Conservation (phyloP, 2,888 invertebrate species). For the Papilio demoleus region DNA sequence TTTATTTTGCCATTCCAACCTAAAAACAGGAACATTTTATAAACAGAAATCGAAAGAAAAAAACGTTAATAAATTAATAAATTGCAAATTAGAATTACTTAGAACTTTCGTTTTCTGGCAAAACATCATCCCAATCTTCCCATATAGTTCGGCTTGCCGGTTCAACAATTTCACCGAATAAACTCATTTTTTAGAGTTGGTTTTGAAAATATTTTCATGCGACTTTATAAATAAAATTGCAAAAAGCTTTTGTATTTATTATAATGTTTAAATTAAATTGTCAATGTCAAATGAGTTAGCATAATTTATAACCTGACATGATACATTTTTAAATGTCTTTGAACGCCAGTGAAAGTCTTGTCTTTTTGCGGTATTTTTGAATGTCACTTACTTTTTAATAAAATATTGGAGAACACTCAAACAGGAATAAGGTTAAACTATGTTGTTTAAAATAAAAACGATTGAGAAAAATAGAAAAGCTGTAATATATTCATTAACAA, state of each 20-base stretch:
- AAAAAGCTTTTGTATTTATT: not conserved
- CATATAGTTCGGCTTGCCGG: conserved; percentile 69
- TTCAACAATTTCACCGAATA: conserved; percentile 75
- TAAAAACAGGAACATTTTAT: conserved; percentile 49
- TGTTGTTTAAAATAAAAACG: too few species aligned
- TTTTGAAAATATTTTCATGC: not conserved
- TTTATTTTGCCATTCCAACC: conserved; percentile 61
- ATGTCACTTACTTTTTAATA: too few species aligned
- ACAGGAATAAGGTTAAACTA: too few species aligned
- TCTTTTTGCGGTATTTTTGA: too few species aligned
- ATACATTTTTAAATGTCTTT: not conserved
- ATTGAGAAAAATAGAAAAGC: too few species aligned
- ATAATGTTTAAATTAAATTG: conserved; percentile 13
- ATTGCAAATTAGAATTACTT: conserved; percentile 50
- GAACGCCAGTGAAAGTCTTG: too few species aligned
- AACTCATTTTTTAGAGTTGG: conserved; percentile 53
- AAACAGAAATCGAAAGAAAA: not conserved
- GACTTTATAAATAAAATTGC: too few species aligned
- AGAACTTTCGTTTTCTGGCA: conserved; percentile 46
- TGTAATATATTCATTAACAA: too few species aligned
- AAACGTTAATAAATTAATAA: not conserved
- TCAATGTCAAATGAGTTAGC: conserved; percentile 31
- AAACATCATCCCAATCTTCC: conserved; percentile 77
- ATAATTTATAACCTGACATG: not conserved
- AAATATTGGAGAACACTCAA: too few species aligned